Base-by-base conservation (phyloP, 2,888 invertebrate species). In the Diadegma fenestrale region DNA sequence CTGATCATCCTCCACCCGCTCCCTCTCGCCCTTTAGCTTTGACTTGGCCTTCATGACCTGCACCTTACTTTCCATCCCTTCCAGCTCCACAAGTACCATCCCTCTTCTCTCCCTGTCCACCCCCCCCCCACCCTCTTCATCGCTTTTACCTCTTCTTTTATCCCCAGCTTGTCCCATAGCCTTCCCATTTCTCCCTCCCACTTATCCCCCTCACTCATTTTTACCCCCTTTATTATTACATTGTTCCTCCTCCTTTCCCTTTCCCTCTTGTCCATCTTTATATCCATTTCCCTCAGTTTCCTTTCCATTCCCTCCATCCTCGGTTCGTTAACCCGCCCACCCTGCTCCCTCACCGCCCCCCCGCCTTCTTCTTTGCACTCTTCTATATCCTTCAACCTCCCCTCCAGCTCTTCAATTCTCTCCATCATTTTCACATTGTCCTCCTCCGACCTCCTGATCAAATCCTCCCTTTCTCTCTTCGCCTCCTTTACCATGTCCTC, bases 251-350 rank as follows among this genome's bases (percentile, higher is more conserved):
- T 14, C 17, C 17, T 17, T 17, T 45, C 45, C 17, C 43, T 26
- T 2, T 45, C 2, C 17, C 6, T 2, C 12, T 14, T 26, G 0
- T 68, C 73, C 48, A 12, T 54, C n/a, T 58, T 43, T 45, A 85
- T 72, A 72, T 80, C 76, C 72, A 84, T 58, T 43, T 33, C 19
- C 76, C n/a, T 76, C 37, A 0, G 61, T 58, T n/a, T 58, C 14
- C 26, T 66, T 66, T 43, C 66, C 51, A 54, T 51, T 8, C 41
- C 63, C 45, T 54, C 75, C 45, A 45, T 17, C 10, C 43, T 43
- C 43, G 43, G 43, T 12, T 43, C 43, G 8, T 10, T 12, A 12
- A 2, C 43, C 43, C 12, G 43, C 43, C 0, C 43, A 12, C 43
- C 43, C 43, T 43, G 43, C 12, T 12, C 43, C 43, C 43, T 10